Base-by-base conservation (phyloP, 2,888 invertebrate species). In the Melanotus villosus region DNA sequence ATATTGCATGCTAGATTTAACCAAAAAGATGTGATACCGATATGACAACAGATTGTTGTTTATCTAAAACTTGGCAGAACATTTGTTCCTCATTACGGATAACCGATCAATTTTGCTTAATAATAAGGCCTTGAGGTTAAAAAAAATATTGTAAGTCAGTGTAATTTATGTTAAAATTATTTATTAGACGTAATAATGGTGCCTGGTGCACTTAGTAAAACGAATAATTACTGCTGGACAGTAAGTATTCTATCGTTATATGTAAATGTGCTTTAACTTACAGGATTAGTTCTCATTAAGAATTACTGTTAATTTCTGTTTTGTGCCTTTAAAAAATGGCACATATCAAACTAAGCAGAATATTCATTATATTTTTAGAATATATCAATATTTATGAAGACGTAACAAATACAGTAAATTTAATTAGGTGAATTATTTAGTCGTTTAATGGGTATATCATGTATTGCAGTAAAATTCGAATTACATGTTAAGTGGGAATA, bases 401-500 rank as follows among this genome's bases (percentile, higher is more conserved):
- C n/a, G n/a, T n/a, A n/a, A n/a, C n/a, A n/a, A n/a, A n/a, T n/a
- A n/a, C n/a, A n/a, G n/a, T n/a, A n/a, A n/a, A n/a, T n/a, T n/a
- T n/a, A n/a, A n/a, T n/a, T n/a, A n/a, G n/a, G n/a, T n/a, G n/a
- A n/a, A n/a, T n/a, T n/a, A n/a, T n/a, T n/a, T n/a, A n/a, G n/a
- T n/a, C n/a, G n/a, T n/a, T n/a, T n/a, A n/a, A n/a, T n/a, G n/a
- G n/a, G n/a, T n/a, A n/a, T n/a, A n/a, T n/a, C n/a, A n/a, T n/a
- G n/a, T n/a, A n/a, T n/a, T n/a, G n/a, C n/a, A n/a, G n/a, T n/a
- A n/a, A n/a, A n/a, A n/a, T n/a, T n/a, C n/a, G n/a, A n/a, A n/a
- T n/a, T n/a, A n/a, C n/a, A n/a, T n/a, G n/a, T n/a, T 47, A 47
- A 47, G 47, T 6, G 47, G 47, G 47, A 47, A 9, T 47, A 14